Base-by-base conservation (phyloP, 2,888 invertebrate species). In the Galerucella calmariensis region DNA sequence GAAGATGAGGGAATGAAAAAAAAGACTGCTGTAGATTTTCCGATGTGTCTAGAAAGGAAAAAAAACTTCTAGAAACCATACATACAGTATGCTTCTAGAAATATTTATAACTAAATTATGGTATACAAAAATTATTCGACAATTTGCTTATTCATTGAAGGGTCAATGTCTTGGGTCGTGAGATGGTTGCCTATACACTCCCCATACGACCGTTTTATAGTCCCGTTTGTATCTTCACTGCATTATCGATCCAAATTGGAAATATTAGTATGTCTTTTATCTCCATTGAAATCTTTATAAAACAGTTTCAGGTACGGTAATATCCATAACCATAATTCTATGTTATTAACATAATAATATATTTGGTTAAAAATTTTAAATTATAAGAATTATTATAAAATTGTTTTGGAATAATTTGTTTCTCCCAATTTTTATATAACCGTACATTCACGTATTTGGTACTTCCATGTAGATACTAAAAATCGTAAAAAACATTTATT, bases 301-400 rank as follows among this genome's bases (percentile, higher is more conserved):
- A 56, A 9, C 9, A 9, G 10, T 9, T 9, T 20, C 16, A 14
- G 11, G 16, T 14, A 53, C 53, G 16, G 53, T 53, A 16, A 14
- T 53, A 53, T 53, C 14, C 14, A 53, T 1, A 16, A n/a, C 4
- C n/a, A 53, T 53, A n/a, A 53, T 20, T 16, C 56, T 16, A 56
- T 56, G 16, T 56, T 20, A 56, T 56, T 56, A 56, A 16, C 20
- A 6, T n/a, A n/a, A 53, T 53, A 14, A 53, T n/a, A 53, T 56
- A 8, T 9, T 56, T n/a, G n/a, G 14, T 14, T 53, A n/a, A n/a
- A 53, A n/a, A n/a, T 53, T 48, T 56, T 20, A 56, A 56, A 56
- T 20, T 56, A 56, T 56, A 56, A 20, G 16, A 16, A 56, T 56
- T 56, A 56, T 56, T 56, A 56, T n/a, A 20, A 51, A 51, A 51